phyloP scores from a whole-genome alignment of 2,888 invertebrate genomes.

The Drosophila fulvimacula region DNA sequence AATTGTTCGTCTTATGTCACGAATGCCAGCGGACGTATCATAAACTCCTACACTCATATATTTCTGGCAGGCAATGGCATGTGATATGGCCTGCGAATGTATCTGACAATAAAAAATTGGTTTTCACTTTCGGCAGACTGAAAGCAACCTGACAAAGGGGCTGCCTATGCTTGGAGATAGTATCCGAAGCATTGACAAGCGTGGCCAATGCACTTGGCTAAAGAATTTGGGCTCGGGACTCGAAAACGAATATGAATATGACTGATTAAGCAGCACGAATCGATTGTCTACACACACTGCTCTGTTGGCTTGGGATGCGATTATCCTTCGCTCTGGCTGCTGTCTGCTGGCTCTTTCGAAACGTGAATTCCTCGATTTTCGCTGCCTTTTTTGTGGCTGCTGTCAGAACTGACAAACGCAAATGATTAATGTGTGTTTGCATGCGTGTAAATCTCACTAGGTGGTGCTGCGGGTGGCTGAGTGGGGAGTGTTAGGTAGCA shows the following conservation, averaged over 20 bases:
- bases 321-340: slow-evolving; percentile 44
- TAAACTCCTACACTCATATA: neutral
- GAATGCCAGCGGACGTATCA: slow-evolving; percentile 9
- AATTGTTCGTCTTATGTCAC: slow-evolving; percentile 20
- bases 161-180: slow-evolving; percentile 4
- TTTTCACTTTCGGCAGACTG: slow-evolving; percentile 29
- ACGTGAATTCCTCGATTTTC: slow-evolving; percentile 47
- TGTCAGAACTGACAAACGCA: slow-evolving; percentile 82
- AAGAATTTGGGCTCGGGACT: slow-evolving; percentile 1
- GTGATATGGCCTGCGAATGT: slow-evolving; percentile 39
- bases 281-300: slow-evolving; percentile 68
- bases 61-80: slow-evolving; percentile 16
- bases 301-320: slow-evolving; percentile 25
- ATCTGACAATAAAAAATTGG: slow-evolving; percentile 46
- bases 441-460: slow-evolving; percentile 83
- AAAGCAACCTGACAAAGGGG: slow-evolving; percentile 7
- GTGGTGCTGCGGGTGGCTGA: slow-evolving; percentile 22
- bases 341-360: slow-evolving; percentile 26
- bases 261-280: slow-evolving; percentile 76
- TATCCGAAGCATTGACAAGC: slow-evolving; percentile 32
- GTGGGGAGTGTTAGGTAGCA: neutral
- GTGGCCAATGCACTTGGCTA: slow-evolving; percentile 53
- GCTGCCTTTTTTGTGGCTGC: slow-evolving; percentile 52
- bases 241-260: slow-evolving; percentile 50
- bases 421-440: slow-evolving; percentile 83